Conservation (phyloP, 2,113 vertebrate genomes). For the Penelope pileata region DNA sequence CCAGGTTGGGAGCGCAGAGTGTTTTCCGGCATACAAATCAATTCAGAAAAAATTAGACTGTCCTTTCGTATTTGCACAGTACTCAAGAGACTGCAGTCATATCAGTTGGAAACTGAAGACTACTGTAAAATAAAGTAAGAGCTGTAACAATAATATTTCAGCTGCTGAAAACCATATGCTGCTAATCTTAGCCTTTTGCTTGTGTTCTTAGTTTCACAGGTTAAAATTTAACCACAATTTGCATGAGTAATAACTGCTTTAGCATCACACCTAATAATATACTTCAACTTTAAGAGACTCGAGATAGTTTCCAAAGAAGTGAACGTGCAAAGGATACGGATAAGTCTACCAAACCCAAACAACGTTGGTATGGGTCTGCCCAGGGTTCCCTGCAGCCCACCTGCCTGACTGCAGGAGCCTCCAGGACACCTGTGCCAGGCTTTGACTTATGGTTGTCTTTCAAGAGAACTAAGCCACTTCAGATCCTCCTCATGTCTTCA, state of each 20-base stretch:
- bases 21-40: neutral
- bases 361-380: neutral
- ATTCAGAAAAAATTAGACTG: neutral
- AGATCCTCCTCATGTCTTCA: neutral
- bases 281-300: neutral
- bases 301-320: neutral
- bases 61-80: neutral
- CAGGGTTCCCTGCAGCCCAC: neutral
- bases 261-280: neutral
- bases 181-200: neutral
- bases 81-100: neutral
- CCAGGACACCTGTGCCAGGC: neutral
- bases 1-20: neutral
- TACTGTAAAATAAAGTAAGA: neutral
- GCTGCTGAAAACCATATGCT: neutral
- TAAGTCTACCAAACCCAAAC: neutral
- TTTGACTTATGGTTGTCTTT: neutral
- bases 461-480: neutral
- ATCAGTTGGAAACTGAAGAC: neutral
- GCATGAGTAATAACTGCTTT: neutral
- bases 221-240: conserved; percentile 5
- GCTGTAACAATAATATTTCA: neutral
- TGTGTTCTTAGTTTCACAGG: neutral
- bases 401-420: neutral
- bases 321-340: neutral